Evolutionary conservation across 2,888 invertebrate genomes (phyloP).

Genomic region (Ormyrus thymus): DNA sequence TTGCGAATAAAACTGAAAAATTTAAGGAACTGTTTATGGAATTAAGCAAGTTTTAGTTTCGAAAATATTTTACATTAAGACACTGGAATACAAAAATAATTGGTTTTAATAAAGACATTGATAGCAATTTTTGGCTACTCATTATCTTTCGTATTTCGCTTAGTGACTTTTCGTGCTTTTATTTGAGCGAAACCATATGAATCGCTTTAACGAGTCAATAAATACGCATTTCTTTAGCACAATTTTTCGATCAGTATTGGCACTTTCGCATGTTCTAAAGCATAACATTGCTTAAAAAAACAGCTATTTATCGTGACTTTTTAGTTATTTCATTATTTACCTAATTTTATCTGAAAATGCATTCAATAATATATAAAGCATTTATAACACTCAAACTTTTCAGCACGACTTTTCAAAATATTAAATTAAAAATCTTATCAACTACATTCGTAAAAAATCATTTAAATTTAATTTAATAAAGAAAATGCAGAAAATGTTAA

Average conservation of each 20-base stretch:
- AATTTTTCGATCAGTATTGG: constrained; percentile 48
- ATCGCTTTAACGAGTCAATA: background rate
- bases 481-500: background rate
- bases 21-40: constrained; percentile 44
- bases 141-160: constrained; percentile 21
- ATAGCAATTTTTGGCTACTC: constrained; percentile 34
- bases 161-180: background rate
- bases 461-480: constrained; percentile 10
- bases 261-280: constrained; percentile 45
- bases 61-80: constrained; percentile 40
- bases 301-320: constrained; percentile 12
- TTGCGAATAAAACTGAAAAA: constrained; percentile 40
- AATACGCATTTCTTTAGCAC: constrained; percentile 32
- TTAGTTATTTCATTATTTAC: constrained; percentile 15
- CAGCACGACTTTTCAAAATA: constrained; percentile 16
- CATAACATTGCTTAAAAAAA: constrained; percentile 15
- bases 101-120: constrained; percentile 32
- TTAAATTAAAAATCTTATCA: constrained; percentile 28
- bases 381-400: constrained; percentile 1
- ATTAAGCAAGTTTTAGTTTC: constrained; percentile 39
- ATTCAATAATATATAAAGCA: constrained; percentile 16
- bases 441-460: constrained; percentile 22
- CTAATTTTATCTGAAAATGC: constrained; percentile 22
- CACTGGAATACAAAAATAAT: constrained; percentile 52
- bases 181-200: background rate